Evolutionary conservation across 2,888 invertebrate genomes (phyloP).

Genomic region (Apodemia mormo): DNA sequence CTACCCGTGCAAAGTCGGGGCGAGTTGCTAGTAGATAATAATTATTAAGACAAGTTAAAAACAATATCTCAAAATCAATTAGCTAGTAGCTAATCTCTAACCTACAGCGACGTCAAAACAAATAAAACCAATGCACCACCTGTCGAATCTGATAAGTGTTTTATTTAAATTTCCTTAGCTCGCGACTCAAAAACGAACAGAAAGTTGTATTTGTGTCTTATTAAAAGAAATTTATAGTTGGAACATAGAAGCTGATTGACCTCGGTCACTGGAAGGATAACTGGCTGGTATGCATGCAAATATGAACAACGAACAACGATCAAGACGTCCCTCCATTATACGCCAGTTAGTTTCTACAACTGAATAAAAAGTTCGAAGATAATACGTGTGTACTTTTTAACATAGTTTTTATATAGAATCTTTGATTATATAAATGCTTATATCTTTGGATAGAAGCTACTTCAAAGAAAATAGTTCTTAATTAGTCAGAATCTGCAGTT

Average conservation of each 20-base stretch:
- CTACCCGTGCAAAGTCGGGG: too few species aligned
- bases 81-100: constrained; percentile 72
- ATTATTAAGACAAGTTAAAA: not conserved
- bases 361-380: not conserved
- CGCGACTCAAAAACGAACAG: constrained; percentile 74
- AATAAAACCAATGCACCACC: constrained; percentile 67
- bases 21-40: not conserved
- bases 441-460: not conserved
- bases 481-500: not conserved
- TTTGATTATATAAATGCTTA: too few species aligned
- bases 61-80: constrained; percentile 66
- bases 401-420: not conserved
- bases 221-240: constrained; percentile 81
- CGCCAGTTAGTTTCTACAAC: constrained; percentile 12
- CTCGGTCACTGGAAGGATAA: constrained; percentile 73
- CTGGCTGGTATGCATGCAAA: constrained; percentile 64
- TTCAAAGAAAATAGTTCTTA: not conserved
- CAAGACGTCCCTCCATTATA: constrained; percentile 24
- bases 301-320: constrained; percentile 42
- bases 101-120: constrained; percentile 78
- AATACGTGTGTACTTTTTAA: not conserved
- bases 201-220: constrained; percentile 79
- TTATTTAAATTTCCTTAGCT: constrained; percentile 79
- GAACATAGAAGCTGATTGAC: constrained; percentile 77
- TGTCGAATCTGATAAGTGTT: constrained; percentile 81